Percentiles rank a stretch among this genome's conserved stretches.
These are phyloP conservation scores for Gobio gobio DNA, from an alignment of 2,113 vertebrate species.

Conservation along the genomic window DNA sequence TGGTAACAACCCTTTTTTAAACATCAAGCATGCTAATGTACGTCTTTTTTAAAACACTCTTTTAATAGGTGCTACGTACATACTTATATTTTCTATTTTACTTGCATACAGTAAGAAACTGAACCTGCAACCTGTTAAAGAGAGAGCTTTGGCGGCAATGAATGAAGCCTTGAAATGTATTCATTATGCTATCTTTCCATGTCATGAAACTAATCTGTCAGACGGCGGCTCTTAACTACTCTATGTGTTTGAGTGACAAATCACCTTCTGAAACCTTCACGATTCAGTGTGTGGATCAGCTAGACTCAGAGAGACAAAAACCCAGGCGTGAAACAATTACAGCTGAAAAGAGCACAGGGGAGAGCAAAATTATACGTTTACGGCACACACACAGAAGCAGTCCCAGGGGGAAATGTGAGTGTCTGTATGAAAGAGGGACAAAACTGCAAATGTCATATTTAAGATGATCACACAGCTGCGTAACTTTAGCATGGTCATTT, in stretches of 20 bases:
- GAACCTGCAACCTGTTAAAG: neutral
- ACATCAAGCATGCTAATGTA: neutral
- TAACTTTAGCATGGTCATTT: conserved; percentile 17
- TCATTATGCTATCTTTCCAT: conserved; percentile 9
- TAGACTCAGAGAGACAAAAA: conserved; percentile 23
- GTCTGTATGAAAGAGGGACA: neutral
- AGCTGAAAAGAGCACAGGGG: neutral
- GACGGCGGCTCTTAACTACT: conserved; percentile 20
- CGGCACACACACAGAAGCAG: neutral
- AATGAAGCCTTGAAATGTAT: neutral
- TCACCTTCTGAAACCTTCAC: conserved; percentile 22
- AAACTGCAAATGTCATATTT: conserved; percentile 17
- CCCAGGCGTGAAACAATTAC: neutral
- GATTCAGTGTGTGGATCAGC: conserved; percentile 16
- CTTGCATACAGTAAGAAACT: neutral
- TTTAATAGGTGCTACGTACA: neutral
- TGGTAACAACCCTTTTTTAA: neutral
- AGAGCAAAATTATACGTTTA: conserved; percentile 20
- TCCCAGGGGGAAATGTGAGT: neutral
- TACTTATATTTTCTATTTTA: neutral
- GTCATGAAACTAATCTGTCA: conserved; percentile 27
- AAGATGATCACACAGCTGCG: conserved; percentile 20
- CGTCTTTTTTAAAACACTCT: neutral
- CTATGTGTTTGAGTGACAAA: conserved; percentile 28
- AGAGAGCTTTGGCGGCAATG: neutral